Evolutionary conservation across 2,888 invertebrate genomes (phyloP), one percentile per base, ranked within the genome.

Genomic region (Diploptera punctata): DNA sequence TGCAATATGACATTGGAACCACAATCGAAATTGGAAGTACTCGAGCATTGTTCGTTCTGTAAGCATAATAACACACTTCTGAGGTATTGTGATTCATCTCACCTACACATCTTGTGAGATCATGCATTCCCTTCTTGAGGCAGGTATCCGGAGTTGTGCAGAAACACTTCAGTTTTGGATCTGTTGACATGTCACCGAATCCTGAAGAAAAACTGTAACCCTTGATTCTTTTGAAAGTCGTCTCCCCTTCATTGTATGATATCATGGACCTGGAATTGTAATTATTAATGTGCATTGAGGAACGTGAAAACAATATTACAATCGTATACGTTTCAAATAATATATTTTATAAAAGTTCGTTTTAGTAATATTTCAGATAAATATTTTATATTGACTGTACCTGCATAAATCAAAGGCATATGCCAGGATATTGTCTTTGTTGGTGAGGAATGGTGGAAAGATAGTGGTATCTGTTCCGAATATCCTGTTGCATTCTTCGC

Each of bases 391-490:
- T n/a, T n/a, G n/a, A n/a, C n/a, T 81, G 80, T 74, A 88, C 89
- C 89, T 86, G 86, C 95, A 96, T 4, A 96, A 80, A 81, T 95
- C 94, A 0, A 90, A 87, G 0, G 92, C 87, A 78, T 88, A 96
- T 0, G 92, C 90, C 2, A 91, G 88, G 61, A 91, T 88, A n/a
- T 88, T 87, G 73, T 86, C 84, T 18, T 88, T 87, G 73, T 86
- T 84, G 0, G 87, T 86, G 61, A 91, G 79, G 77, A 92, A 91
- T 0, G 96, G 95, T 0, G 94, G 90, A 81, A 96, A 96, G 16
- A 95, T 90, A 0, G 95, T 94, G 0, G 94, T 93, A 79, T 97
- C 97, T 0, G 94, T 95, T 0, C 97, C 97, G 7, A 87, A 83
- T 78, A 89, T 91, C 68, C 87, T 84, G 79, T 95, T 93, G 79